Evolutionary conservation across 1,140 invertebrate genomes (phyloP), one percentile per base, ranked within the genome.

Genomic region (Nasonia longicornis): DNA sequence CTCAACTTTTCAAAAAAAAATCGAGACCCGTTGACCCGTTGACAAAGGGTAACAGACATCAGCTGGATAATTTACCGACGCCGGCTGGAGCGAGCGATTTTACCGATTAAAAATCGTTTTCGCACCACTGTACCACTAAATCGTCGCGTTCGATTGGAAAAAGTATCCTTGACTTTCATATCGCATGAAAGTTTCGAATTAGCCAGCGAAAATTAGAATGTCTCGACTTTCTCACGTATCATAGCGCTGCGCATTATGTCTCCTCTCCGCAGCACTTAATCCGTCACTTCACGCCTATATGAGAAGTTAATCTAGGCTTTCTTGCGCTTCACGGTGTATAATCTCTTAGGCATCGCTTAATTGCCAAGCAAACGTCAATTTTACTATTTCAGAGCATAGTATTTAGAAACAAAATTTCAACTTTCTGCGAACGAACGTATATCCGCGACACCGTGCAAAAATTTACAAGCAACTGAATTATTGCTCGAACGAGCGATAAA

Each of bases 191-290:
- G 79, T 76, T 31, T 38, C 26, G 42, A 26, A 58, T 70, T 69
- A 66, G 35, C 26, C n/a, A 80, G 72, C 58, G 79, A 80, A 80
- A 80, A 74, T 75, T 58, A 52, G 45, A 80, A 75, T 80, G 71
- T 22, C 20, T 26, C 29, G 0, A 80, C 71, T 80, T 74, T 80
- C 78, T 74, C 71, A n/a, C 42, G 45, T 22, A 6, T 2, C 22
- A 3, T 7, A 22, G 0, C 58, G 26, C 58, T 63, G 26, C 11
- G 29, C 64, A 67, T 29, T 10, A 31, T 52, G 31, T 70, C 35
- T 70, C 31, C 2, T 70, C 31, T 70, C 3, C 26, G 2, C 31
- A 6, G 58, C 58, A 20, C n/a, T 63, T 63, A 6, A 63, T 63
- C 58, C 1, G 58, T n/a, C n/a, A 42, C 7, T 63, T 20, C 11